Conservation (phyloP, 23 tunicate genomes). For the Halocynthia aurantium region DNA sequence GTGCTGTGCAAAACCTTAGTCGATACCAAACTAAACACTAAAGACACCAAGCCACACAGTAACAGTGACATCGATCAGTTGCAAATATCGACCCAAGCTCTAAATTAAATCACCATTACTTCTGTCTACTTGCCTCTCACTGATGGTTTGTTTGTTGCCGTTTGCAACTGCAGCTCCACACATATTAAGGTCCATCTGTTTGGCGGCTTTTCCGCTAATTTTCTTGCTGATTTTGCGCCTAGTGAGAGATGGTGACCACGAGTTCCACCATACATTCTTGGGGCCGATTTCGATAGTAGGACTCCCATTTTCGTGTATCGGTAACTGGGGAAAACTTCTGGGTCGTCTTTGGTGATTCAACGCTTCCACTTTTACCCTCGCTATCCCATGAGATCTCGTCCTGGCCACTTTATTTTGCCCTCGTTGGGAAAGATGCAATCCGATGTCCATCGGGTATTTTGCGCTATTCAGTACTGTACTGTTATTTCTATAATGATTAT, state of each 20-base stretch:
- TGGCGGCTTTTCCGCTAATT: background rate
- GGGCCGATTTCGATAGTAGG: background rate
- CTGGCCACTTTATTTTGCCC: background rate
- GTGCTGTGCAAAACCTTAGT: no score
- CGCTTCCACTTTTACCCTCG: background rate
- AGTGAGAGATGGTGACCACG: background rate
- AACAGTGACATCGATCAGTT: no score
- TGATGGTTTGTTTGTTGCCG: background rate
- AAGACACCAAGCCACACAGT: no score
- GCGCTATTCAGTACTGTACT: no score
- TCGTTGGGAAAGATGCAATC: background rate
- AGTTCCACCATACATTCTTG: background rate
- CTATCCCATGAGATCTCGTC: background rate
- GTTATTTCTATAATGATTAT: no score
- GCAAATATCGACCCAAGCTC: no score
- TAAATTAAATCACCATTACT: background rate
- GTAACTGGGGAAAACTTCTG: slow-evolving; percentile 2
- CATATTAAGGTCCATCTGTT: no score
- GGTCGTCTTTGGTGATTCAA: background rate
- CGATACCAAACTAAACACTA: no score
- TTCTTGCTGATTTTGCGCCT: background rate
- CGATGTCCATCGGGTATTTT: background rate
- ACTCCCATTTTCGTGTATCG: no score
- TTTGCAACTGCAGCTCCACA: background rate
- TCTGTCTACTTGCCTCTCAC: background rate